These are phyloP conservation scores for Timema cristinae DNA, from an alignment of 2,888 invertebrate genomes.

Conservation along the genomic window DNA sequence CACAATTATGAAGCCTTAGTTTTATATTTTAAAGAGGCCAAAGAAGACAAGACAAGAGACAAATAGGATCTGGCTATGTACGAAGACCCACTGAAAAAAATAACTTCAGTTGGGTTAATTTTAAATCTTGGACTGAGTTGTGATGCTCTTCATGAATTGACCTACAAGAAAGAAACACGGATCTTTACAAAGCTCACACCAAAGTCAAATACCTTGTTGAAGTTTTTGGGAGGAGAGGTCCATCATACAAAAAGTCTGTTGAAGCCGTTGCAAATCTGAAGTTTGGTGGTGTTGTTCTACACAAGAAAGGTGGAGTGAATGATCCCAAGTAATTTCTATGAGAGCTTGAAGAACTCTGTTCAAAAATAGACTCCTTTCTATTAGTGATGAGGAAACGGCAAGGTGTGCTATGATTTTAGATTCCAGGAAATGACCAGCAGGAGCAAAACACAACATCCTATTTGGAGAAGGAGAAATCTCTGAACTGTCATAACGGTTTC, in stretches of 20 bases:
- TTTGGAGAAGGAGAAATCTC: constrained; percentile 1
- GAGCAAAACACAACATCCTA: not conserved
- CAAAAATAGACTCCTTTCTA: not conserved
- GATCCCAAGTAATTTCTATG: not conserved
- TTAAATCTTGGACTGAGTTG: not conserved
- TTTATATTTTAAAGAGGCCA: constrained; percentile 6
- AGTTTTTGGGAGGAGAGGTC: not conserved
- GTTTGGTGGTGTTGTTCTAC: not conserved
- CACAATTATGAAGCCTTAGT: not conserved
- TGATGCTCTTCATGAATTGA: not conserved
- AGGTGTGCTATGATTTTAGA: too few relatives aligned
- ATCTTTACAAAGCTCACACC: too few relatives aligned
- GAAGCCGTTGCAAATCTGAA: too few relatives aligned
- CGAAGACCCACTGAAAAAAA: not conserved
- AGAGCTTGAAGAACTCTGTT: not conserved
- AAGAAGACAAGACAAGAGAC: constrained; percentile 7
- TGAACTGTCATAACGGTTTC: not conserved
- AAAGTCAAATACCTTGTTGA: not conserved
- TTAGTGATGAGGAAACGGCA: not conserved
- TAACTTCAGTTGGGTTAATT: not conserved
- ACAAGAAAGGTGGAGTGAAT: not conserved
- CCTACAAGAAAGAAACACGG: too few relatives aligned
- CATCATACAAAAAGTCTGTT: too few relatives aligned
- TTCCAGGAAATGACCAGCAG: too few relatives aligned
- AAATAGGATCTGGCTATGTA: not conserved